Evolutionary conservation across 2,113 vertebrate genomes (phyloP), one percentile per base, ranked within the genome.

Genomic region (Riparia riparia): DNA sequence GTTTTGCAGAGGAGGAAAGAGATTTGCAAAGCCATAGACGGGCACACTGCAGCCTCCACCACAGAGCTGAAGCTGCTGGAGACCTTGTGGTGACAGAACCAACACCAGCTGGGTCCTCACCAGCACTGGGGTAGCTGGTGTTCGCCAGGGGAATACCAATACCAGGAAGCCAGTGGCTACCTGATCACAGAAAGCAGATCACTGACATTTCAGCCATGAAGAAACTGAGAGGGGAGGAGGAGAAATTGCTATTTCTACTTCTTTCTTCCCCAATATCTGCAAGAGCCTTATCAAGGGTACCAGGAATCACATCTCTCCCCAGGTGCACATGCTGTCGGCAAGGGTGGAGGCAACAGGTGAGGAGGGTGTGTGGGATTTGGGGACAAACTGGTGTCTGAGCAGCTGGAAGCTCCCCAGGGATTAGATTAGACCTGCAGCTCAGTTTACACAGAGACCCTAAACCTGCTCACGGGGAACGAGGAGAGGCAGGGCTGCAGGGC

Each of bases 401-500:
- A 25, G 37, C 32, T 10, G 2, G 64, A n/a, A 74, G 47, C 44
- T 71, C 49, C 44, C 10, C 34, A 3, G 32, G 44, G 44, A 24
- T 49, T 16, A 71, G 79, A 41, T 49, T 16, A 71, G 79, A 37
- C 20, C 34, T 21, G 29, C 74, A 58, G 39, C 65, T 82, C 10
- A 2, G 6, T 78, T 78, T 50, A 28, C 51, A 65, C 12, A 5
- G 53, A 34, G 34, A 2, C 19, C 6, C 10, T 49, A 56, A 72
- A 65, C n/a, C 61, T 79, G 70, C 57, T 34, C 4, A 0, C 6
- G 1, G 57, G 41, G 69, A 64, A 2, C 0, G 0, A 37, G 39
- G 34, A 69, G 58, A 16, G 57, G 50, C 41, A 80, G 58, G 3
- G 68, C 16, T 57, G 74, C 41, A 34, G 41, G 58, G 31, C 41